Base-by-base conservation (phyloP, 1,140 invertebrate genomes). In the Aphaenogaster rudis region DNA sequence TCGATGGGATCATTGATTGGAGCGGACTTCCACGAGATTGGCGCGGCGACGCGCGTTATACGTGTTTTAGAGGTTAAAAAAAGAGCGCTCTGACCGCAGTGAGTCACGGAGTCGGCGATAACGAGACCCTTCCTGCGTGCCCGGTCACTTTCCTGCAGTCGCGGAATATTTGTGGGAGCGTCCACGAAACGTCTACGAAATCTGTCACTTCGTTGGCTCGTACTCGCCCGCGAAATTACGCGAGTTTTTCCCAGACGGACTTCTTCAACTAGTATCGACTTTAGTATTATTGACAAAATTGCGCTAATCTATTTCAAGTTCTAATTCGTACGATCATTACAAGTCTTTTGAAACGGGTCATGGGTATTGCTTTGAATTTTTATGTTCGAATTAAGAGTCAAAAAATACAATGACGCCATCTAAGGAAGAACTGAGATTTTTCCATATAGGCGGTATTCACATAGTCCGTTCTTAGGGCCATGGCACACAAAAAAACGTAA, bases 41-140 rank as follows among this genome's bases (percentile, higher is more conserved):
- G 33, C 36, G 42, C 13, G 7, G 17, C 4, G n/a, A 11, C 13
- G 21, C 52, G 67, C 17, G 54, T 8, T 13, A 8, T 21, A 50
- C 13, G 33, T 15, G 42, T 50, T 63, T 39, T 5, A 11, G 3
- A 3, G 42, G 9, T 36, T 72, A 28, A 48, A 72, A 21, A 36
- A 21, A 42, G 52, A 57, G 57, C 39, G 15, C 57, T 59, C 74
- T 28, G 13, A 21, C 4, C 39, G 45, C 66, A n/a, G 13, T 63
- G 88, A 90, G 86, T 88, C 88, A 84, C 28, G 28, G 79, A 69
- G n/a, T n/a, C 45, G 77, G n/a, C 82, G 87, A 77, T 88, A 90
- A 91, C 76, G 78, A 91, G 84, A 79, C 67, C 86, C 87, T 90
- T 91, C 88, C 90, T 90, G 90, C 81, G 81, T 50, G 54, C 33